These are phyloP conservation scores for Aethina tumida DNA, from an alignment of 1,140 invertebrate species.

Conservation along the genomic window DNA sequence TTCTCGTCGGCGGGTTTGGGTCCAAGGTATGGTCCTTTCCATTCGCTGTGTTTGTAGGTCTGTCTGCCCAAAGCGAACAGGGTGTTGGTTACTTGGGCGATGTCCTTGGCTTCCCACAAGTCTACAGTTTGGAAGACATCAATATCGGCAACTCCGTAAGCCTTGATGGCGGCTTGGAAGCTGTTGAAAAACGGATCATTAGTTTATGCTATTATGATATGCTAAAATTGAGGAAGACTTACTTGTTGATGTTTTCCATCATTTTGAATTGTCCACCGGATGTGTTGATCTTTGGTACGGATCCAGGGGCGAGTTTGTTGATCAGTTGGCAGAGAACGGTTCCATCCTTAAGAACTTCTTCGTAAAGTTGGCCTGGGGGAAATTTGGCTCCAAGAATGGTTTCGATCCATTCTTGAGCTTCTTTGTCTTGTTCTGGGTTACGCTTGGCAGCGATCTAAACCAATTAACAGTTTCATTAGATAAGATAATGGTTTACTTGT, in stretches of 20 bases:
- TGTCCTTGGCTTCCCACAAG: slow-evolving; percentile 90
- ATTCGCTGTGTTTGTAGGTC: slow-evolving; percentile 85
- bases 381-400: slow-evolving; percentile 75
- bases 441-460: slow-evolving; percentile 79
- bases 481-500: slow-evolving; percentile 2
- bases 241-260: slow-evolving; percentile 92
- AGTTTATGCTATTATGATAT: not conserved
- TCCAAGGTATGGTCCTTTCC: slow-evolving; percentile 78
- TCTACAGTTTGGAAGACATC: slow-evolving; percentile 96
- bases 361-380: slow-evolving; percentile 59
- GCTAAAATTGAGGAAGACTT: slow-evolving; percentile 29
- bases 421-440: slow-evolving; percentile 76
- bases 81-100: slow-evolving; percentile 85
- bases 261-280: slow-evolving; percentile 87
- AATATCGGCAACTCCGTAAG: slow-evolving; percentile 83
- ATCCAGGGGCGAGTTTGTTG: slow-evolving; percentile 76
- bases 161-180: slow-evolving; percentile 82
- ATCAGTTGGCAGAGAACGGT: slow-evolving; percentile 83
- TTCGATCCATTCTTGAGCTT: slow-evolving; percentile 88
- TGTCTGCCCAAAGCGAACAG: slow-evolving; percentile 87
- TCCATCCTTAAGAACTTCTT: slow-evolving; percentile 80
- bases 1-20: slow-evolving; percentile 86
- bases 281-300: slow-evolving; percentile 76
- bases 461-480: slow-evolving; percentile 8
- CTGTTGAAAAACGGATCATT: slow-evolving; percentile 38